phyloP scores from a whole-genome alignment of 1,140 invertebrate genomes.

The Drosophila setifemur region DNA sequence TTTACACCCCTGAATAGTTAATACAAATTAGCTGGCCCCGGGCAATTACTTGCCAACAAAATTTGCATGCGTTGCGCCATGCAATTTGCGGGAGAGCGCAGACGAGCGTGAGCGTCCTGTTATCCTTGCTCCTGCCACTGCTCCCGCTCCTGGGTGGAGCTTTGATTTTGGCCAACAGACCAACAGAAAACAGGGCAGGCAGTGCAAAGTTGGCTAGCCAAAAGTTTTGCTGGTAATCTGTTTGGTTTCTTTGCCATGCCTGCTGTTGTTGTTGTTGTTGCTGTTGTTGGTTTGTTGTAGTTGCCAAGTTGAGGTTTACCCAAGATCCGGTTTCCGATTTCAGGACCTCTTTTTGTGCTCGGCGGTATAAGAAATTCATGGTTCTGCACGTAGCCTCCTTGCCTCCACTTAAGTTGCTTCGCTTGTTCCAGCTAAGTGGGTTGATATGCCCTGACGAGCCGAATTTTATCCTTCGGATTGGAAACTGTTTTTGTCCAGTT shows the following conservation, averaged over 20 bases:
- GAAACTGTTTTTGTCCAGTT: slow-evolving; percentile 33
- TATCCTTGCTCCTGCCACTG: too few species aligned
- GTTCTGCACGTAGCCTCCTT: slow-evolving; percentile 63
- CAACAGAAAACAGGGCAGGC: slow-evolving; percentile 3
- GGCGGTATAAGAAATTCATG: slow-evolving; percentile 71
- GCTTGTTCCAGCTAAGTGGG: slow-evolving; percentile 61
- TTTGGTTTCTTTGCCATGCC: slow-evolving; percentile 43
- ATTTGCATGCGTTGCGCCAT: slow-evolving; percentile 43
- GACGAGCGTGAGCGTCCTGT: background rate
- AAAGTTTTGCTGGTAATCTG: slow-evolving; percentile 71
- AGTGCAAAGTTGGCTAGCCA: slow-evolving; percentile 55
- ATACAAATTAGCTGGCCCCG: slow-evolving; percentile 46
- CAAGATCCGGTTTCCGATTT: slow-evolving; percentile 74
- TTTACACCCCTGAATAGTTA: slow-evolving; percentile 59
- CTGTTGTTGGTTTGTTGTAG: slow-evolving; percentile 14
- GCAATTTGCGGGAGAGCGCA: slow-evolving; percentile 13
- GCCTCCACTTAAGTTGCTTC: slow-evolving; percentile 68
- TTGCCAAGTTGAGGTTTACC: slow-evolving; percentile 59
- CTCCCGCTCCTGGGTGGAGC: background rate
- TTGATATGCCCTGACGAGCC: slow-evolving; percentile 9
- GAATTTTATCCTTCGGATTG: slow-evolving; percentile 24
- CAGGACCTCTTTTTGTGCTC: slow-evolving; percentile 57
- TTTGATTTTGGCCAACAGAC: slow-evolving; percentile 44
- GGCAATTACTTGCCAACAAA: slow-evolving; percentile 37
- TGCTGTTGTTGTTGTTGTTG: slow-evolving; percentile 16